Evolutionary conservation across 2,888 invertebrate species (phyloP).

Genomic region (Epsilonema sp.): DNA sequence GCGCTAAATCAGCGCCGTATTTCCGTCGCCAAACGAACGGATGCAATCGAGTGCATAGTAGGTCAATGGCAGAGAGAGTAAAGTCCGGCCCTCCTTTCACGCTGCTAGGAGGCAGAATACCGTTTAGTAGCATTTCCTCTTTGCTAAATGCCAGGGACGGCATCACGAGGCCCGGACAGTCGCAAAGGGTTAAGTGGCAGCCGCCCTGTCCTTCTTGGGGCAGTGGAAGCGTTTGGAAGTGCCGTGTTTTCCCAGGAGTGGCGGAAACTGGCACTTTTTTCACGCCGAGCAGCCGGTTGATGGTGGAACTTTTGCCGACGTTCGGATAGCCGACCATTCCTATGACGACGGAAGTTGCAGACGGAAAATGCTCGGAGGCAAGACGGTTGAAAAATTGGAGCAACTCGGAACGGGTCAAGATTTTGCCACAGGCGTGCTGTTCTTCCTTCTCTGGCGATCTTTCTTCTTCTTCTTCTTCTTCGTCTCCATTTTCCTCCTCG

Average conservation of each 20-base stretch:
- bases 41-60: constrained; percentile 47
- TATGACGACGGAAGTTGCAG: too few species aligned
- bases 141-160: constrained; percentile 84
- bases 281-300: constrained; percentile 65
- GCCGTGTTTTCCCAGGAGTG: constrained; percentile 95
- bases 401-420: background rate
- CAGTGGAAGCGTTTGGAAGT: constrained; percentile 53
- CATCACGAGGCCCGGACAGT: constrained; percentile 94
- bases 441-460: background rate
- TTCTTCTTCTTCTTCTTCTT: constrained; percentile 12
- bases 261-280: constrained; percentile 72
- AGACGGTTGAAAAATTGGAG: background rate
- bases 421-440: background rate
- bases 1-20: constrained; percentile 57
- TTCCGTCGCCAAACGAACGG: constrained; percentile 47
- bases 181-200: constrained; percentile 60
- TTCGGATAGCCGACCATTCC: constrained; percentile 81
- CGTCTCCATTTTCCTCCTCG: constrained; percentile 22
- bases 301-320: constrained; percentile 98
- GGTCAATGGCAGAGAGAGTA: constrained; percentile 47
- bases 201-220: constrained; percentile 54
- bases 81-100: too few species aligned
- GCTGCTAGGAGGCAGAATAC: constrained; percentile 90
- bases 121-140: constrained; percentile 81
- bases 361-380: constrained; percentile 3